A percentile compares a stretch with the other conserved stretches of the same genome.
Evolutionary conservation across 2,797 vertebrate genomes (phyloP).

Genomic region (Heterohyrax brucei): DNA sequence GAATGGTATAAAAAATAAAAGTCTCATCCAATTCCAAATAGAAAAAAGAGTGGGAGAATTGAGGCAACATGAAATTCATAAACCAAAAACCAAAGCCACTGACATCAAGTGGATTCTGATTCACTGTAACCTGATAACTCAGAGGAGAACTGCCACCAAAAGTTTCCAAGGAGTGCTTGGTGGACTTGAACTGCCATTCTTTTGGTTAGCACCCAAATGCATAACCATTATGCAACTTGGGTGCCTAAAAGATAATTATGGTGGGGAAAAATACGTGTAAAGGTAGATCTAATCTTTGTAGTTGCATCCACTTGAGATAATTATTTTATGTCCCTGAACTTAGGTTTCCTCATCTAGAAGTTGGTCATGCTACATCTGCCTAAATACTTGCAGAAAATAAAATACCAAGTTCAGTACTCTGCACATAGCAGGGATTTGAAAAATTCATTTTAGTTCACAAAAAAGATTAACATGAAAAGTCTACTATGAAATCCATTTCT

Average conservation of each 20-base stretch:
- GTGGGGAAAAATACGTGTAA: not conserved
- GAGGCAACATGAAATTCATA: not conserved
- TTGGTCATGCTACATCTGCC: not conserved
- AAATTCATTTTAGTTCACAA: not conserved
- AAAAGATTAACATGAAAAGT: conserved; percentile 11
- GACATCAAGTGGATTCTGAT: too few species aligned
- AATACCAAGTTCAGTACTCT: not conserved
- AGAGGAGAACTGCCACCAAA: too few species aligned
- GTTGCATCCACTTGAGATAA: not conserved
- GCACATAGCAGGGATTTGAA: not conserved
- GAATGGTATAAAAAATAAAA: not conserved
- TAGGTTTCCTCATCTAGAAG: conserved; percentile 12
- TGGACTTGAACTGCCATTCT: too few species aligned
- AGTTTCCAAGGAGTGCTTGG: too few species aligned
- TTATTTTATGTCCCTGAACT: not conserved
- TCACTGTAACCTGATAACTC: too few species aligned
- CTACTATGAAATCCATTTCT: conserved; percentile 21
- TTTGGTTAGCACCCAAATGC: too few species aligned
- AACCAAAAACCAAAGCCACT: too few species aligned
- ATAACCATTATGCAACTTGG: too few species aligned
- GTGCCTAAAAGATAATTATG: not conserved
- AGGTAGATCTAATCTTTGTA: not conserved
- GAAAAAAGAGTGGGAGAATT: not conserved
- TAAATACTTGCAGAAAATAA: not conserved
- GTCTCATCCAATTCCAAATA: not conserved